Conservation (phyloP, 2,113 vertebrate species). For the Onychostoma macrolepis region DNA sequence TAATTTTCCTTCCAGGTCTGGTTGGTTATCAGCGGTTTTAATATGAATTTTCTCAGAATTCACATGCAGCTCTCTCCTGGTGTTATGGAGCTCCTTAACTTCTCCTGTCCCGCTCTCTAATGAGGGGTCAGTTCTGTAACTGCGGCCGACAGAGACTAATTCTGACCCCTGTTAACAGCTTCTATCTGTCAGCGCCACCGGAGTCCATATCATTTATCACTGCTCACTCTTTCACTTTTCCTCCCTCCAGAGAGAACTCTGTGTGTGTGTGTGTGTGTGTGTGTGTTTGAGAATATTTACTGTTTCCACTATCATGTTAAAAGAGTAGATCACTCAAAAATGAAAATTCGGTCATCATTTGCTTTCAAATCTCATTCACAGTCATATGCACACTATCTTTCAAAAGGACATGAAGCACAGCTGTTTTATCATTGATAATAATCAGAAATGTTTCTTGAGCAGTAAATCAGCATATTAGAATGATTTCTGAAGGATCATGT, state of each 20-base stretch:
- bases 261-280: neutral
- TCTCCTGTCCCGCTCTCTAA: conserved; percentile 1
- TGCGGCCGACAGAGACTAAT: neutral
- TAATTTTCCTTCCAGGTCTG: neutral
- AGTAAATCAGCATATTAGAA: neutral
- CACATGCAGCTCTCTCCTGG: neutral
- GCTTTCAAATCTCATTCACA: neutral
- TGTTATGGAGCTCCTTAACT: neutral
- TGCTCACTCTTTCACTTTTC: neutral
- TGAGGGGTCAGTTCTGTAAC: conserved; percentile 10
- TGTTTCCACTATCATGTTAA: neutral
- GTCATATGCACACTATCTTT: neutral
- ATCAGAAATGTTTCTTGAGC: neutral
- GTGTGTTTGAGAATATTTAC: neutral
- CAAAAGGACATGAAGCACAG: neutral
- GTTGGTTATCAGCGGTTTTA: neutral
- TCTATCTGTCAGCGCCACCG: conserved; percentile 22
- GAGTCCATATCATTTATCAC: conserved; percentile 11
- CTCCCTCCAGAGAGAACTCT: neutral
- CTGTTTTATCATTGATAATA: neutral
- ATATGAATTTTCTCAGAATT: neutral
- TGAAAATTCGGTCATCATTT: neutral
- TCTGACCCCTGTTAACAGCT: neutral
- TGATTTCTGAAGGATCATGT: neutral
- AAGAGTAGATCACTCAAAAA: neutral